Percentiles rank a stretch among this genome's conserved stretches.
Conservation (phyloP, 2,113 vertebrate species). For the Merops nubicus region DNA sequence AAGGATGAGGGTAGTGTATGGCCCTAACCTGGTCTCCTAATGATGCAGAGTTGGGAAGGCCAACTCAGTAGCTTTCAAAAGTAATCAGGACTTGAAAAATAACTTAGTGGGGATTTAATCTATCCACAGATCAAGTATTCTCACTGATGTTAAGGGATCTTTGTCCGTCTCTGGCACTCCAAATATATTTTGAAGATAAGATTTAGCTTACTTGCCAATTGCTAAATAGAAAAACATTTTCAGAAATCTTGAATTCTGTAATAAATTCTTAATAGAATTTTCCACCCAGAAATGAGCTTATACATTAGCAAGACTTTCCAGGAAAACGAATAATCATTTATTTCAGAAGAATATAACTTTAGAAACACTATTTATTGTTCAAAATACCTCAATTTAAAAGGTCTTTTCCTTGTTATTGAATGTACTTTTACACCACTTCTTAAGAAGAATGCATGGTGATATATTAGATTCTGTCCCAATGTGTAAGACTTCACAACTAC, state of each 20-base stretch:
- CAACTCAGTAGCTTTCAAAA: accelerated
- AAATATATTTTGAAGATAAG: not conserved
- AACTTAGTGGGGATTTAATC: not conserved
- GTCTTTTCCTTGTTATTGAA: not conserved
- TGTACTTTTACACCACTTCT: not conserved
- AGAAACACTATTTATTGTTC: not conserved
- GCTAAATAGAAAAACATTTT: not conserved
- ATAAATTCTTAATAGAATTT: not conserved
- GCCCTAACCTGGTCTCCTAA: not conserved
- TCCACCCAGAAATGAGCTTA: too few species aligned
- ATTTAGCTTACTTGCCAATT: not conserved
- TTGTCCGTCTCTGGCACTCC: not conserved
- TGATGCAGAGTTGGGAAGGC: not conserved
- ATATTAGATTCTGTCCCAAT: not conserved
- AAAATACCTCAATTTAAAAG: not conserved
- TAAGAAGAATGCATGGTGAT: not conserved
- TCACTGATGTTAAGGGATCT: not conserved
- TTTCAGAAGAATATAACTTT: not conserved
- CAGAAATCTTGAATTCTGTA: not conserved
- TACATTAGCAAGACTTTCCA: not conserved
- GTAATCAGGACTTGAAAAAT: not conserved
- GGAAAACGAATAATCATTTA: not conserved
- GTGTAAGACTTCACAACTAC: not conserved
- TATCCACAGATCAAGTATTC: not conserved
- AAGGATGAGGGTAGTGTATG: not conserved